Percentiles rank a stretch among this genome's conserved stretches.
Evolutionary conservation across 2,113 vertebrate genomes (phyloP).

Genomic region (Canis aureus): DNA sequence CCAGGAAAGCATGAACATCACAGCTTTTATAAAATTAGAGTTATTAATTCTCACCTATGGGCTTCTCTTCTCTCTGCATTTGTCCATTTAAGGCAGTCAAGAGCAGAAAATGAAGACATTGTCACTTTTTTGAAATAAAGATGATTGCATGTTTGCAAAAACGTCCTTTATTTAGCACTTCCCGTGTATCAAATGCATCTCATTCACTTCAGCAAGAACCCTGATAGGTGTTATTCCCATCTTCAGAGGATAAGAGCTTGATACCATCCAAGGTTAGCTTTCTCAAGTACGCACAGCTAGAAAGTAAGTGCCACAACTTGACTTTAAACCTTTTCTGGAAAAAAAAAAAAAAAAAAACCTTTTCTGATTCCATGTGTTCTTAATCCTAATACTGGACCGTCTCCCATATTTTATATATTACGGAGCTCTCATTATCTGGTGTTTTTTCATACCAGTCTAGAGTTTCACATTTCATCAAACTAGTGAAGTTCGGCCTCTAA

Average conservation of each 20-base stretch:
- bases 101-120: not conserved
- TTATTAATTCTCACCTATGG: not conserved
- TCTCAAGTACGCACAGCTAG: not conserved
- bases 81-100: not conserved
- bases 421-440: constrained; percentile 21
- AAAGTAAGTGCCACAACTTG: not conserved
- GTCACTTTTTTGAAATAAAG: not conserved
- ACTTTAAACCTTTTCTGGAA: constrained; percentile 41
- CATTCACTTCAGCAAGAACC: not conserved
- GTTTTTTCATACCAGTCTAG: constrained; percentile 42
- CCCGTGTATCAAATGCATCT: not conserved
- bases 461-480: constrained; percentile 62
- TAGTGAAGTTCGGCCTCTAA: constrained; percentile 17
- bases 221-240: not conserved
- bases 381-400: constrained; percentile 43
- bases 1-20: not conserved
- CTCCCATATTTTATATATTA: constrained; percentile 60
- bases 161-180: not conserved
- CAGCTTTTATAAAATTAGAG: constrained; percentile 8
- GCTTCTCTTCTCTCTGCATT: not conserved
- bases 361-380: constrained; percentile 52
- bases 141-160: not conserved
- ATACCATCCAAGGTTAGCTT: constrained; percentile 47
- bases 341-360: not conserved
- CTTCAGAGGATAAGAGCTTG: constrained; percentile 30